Base-by-base conservation (phyloP, 2,888 invertebrate genomes). In the Philaethria dido region DNA sequence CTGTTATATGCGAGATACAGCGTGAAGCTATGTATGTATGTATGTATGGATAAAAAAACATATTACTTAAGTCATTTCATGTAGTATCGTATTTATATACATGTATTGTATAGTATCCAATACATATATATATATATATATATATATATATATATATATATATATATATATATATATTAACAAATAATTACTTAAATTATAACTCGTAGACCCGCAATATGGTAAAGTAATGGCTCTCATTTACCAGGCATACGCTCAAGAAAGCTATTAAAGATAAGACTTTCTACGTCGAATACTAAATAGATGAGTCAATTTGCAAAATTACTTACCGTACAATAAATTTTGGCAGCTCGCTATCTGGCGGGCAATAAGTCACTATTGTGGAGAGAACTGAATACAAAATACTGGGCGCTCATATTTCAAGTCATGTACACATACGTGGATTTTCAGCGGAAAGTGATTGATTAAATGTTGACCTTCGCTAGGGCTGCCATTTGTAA, bases 281-380 rank as follows among this genome's bases (percentile, higher is more conserved):
- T 45, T 60, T 20, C 54, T 48, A 50, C 47, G 59, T 70, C 62
- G 62, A 65, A 68, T 54, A 54, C 59, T 48, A 64, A 68, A 52
- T 52, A 68, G 59, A 70, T 66, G 57, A 68, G 36, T 64, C 70
- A 68, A 70, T 68, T 70, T 68, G 66, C 55, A 55, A 60, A 68
- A 70, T 67, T 70, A 66, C 66, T 69, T 66, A 65, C 68, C 62
- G 66, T 42, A 54, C 50, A 64, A 64, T 64, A 69, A 64, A 69
- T 64, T 69, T 69, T 67, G 69, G 69, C 69, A 69, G 66, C 45
- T 63, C 52, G 61, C 62, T 64, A 69, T 69, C 69, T 64, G 64
- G 61, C 78, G 76, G 74, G 81, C 84, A 82, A 88, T 87, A 88
- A 88, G 81, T 89, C 85, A 86, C 75, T 76, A 79, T 82, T 87